Conservation (phyloP, 2,888 invertebrate species). For the Tinea semifulvella region DNA sequence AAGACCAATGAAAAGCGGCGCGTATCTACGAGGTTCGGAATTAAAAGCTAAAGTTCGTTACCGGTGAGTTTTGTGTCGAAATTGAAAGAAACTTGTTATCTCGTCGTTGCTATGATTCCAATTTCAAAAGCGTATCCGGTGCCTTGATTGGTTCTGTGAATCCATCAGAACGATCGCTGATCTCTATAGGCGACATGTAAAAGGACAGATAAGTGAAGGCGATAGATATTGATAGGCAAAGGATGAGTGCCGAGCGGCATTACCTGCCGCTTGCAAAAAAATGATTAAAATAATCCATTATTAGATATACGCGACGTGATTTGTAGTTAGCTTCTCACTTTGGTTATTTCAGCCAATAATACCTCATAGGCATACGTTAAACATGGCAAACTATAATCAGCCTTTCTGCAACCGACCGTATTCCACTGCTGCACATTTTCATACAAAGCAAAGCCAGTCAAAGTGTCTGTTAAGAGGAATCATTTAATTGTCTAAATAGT, state of each 20-base stretch:
- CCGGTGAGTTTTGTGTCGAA: slow-evolving; percentile 52
- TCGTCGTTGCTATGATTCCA: slow-evolving; percentile 54
- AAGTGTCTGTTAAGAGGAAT: too few relatives aligned
- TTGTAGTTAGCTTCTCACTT: too few relatives aligned
- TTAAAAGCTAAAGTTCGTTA: slow-evolving; percentile 63
- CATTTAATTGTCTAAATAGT: too few relatives aligned
- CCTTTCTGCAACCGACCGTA: too few relatives aligned
- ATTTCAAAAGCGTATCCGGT: slow-evolving; percentile 57
- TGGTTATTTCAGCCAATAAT: too few relatives aligned
- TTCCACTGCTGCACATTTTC: too few relatives aligned
- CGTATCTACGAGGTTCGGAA: slow-evolving; percentile 34
- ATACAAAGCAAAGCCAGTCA: too few relatives aligned
- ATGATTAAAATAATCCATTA: too few relatives aligned
- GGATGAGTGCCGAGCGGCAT: background rate
- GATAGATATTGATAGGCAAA: slow-evolving; percentile 24
- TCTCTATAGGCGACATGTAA: slow-evolving; percentile 9
- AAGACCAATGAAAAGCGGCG: slow-evolving; percentile 48
- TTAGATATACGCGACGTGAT: too few relatives aligned
- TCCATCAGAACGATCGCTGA: slow-evolving; percentile 23
- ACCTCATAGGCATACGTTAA: too few relatives aligned
- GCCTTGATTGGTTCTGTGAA: slow-evolving; percentile 54
- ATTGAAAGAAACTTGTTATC: slow-evolving; percentile 63
- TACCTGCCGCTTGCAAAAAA: background rate
- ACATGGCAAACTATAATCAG: too few relatives aligned
- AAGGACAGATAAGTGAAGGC: slow-evolving; percentile 7